Evolutionary conservation across 2,888 invertebrate species (phyloP), one percentile per base, ranked within the genome.

Genomic region (Agriopis marginaria): DNA sequence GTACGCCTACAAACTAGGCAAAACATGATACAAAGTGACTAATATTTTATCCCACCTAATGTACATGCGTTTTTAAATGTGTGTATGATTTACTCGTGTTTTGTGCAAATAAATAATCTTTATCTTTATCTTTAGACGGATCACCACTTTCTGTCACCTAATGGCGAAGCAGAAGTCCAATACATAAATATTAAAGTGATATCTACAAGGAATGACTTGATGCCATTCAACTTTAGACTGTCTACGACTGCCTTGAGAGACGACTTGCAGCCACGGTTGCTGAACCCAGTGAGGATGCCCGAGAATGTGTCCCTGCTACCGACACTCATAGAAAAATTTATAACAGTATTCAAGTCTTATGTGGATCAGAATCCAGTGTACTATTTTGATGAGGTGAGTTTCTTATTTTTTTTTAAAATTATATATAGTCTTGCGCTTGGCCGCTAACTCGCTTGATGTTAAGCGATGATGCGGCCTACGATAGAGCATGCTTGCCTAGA

Each of bases 141-240:
- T 84, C 96, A 96, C 23, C 97, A 97, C 83, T 89, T 94, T 42
- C 92, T 98, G 59, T 96, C 97, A 1, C 95, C 96, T 55, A 94
- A 95, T n/a, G 95, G 96, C 55, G 96, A 96, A 63, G 96, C 96
- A 63, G 95, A 97, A 74, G 75, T 91, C 2, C 98, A 98, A 88
- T 98, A 96, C 87, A 94, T 98, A 6, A 98, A 97, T 84, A 97
- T 99, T 68, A 95, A 96, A 85, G 97, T 97, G 0, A 96, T 96
- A 67, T 96, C 97, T 0, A 93, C 93, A 32, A 92, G 96, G n/a
- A 87, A 90, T 42, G 95, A 95, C 44, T 92, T 96, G 0, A 81
- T 90, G 1, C 90, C 95, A 3, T 97, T 97, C 82, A 92, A 94
- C 44, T 96, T 97, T 82, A 95, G 98, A 72, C 94, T 98, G 47